Conservation (phyloP, 2,113 vertebrate species). For the Petaurus breviceps region DNA sequence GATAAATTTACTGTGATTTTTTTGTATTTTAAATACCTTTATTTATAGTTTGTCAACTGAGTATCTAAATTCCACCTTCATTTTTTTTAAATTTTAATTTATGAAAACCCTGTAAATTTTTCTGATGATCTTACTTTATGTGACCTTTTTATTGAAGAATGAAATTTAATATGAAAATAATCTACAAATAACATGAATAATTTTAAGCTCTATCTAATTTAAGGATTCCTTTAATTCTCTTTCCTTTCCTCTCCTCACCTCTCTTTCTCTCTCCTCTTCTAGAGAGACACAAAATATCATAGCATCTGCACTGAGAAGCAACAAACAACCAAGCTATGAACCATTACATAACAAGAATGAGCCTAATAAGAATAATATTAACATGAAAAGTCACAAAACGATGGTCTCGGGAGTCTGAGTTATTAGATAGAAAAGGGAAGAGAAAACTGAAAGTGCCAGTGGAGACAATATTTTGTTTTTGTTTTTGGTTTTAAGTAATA, state of each 20-base stretch:
- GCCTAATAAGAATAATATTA: background rate
- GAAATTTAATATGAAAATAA: background rate
- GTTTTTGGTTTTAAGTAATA: background rate
- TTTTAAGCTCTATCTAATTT: background rate
- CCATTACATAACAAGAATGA: background rate
- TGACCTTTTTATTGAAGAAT: slow-evolving; percentile 1
- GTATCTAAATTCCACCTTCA: background rate
- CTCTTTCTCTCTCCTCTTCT: background rate
- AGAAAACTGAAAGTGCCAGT: background rate
- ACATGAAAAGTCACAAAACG: background rate
- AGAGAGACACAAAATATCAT: background rate
- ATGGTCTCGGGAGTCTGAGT: background rate
- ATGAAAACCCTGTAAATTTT: background rate
- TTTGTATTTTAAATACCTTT: background rate
- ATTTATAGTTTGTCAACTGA: background rate
- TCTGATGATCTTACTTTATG: slow-evolving; percentile 18
- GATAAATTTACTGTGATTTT: background rate
- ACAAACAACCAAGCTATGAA: background rate
- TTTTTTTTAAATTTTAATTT: slow-evolving; percentile 8
- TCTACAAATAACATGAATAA: background rate
- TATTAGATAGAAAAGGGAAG: background rate
- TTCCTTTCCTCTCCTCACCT: background rate
- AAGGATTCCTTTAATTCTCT: background rate
- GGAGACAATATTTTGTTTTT: background rate
- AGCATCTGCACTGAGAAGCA: background rate